Conservation (phyloP, 1,140 invertebrate genomes). For the Pemphigus obesinymphae region DNA sequence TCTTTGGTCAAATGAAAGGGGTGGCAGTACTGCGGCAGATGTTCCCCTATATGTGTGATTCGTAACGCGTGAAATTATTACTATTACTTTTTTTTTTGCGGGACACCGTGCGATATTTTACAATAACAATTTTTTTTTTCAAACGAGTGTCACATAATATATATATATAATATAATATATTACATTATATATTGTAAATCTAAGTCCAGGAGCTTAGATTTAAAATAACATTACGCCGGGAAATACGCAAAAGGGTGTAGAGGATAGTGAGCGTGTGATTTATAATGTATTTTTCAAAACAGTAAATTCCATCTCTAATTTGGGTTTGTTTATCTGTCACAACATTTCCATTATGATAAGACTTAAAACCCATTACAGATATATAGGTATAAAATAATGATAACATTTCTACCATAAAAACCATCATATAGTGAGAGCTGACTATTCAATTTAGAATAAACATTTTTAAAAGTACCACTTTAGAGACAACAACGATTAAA, state of each 20-base stretch:
- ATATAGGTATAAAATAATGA: background rate
- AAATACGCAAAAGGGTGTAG: background rate
- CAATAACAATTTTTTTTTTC: constrained; percentile 22
- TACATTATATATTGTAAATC: constrained; percentile 12
- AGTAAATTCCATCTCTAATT: constrained; percentile 31
- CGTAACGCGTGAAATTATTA: constrained; percentile 40
- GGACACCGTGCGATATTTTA: constrained; percentile 37
- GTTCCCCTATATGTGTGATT: constrained; percentile 24
- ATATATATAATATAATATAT: too few species aligned
- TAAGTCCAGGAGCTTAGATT: background rate
- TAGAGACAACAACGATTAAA: too few species aligned
- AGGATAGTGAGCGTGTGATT: background rate
- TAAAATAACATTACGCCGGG: background rate
- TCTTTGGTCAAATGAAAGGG: constrained; percentile 7
- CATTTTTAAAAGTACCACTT: too few species aligned
- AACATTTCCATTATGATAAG: constrained; percentile 1
- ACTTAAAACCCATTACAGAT: background rate
- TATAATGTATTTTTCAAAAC: constrained; percentile 4
- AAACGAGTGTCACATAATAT: background rate
- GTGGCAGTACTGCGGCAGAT: constrained; percentile 14
- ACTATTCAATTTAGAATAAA: background rate
- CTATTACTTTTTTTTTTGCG: constrained; percentile 28
- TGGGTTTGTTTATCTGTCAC: background rate
- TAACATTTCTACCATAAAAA: background rate
- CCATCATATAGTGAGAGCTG: background rate